phyloP scores from a whole-genome alignment of 2,888 invertebrate genomes.

The Lampropteryx suffumata region DNA sequence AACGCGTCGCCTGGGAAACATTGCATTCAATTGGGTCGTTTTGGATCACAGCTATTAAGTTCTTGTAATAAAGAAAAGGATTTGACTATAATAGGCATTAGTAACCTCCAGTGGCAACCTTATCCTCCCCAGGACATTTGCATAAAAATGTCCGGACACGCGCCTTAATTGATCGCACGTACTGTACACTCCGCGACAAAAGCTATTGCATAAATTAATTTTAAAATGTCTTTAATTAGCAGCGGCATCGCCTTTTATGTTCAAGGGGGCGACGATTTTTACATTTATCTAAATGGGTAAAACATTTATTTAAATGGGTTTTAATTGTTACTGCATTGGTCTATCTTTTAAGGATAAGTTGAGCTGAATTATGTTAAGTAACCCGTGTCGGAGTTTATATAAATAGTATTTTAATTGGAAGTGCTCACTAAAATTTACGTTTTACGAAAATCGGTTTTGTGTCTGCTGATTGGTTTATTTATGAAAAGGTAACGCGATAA shows the following conservation, averaged over 20 bases:
- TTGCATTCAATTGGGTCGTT: no score
- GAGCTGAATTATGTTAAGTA: conserved; percentile 15
- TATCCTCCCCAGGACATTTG: conserved; percentile 49
- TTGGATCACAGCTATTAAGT: no score
- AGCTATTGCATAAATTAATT: conserved; percentile 30
- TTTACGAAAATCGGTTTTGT: background rate
- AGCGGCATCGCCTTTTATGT: conserved; percentile 27
- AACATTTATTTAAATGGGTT: conserved; percentile 21
- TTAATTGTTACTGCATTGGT: conserved; percentile 19
- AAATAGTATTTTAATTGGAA: conserved; percentile 13
- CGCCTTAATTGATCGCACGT: conserved; percentile 69
- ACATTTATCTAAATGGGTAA: conserved; percentile 22
- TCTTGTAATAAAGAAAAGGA: no score
- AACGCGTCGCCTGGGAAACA: no score
- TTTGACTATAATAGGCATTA: no score
- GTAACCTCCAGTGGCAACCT: conserved; percentile 19
- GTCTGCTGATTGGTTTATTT: no score
- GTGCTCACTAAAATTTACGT: no score
- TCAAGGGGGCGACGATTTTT: conserved; percentile 20
- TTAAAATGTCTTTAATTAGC: conserved; percentile 35
- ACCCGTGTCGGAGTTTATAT: conserved; percentile 11
- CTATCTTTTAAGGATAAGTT: conserved; percentile 17
- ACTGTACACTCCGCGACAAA: conserved; percentile 33
- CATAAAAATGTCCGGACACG: conserved; percentile 75
- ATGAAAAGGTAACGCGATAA: no score